Evolutionary conservation across 1,140 invertebrate genomes (phyloP), one percentile per base, ranked within the genome.

Genomic region (Gonioctena quinquepunctata): DNA sequence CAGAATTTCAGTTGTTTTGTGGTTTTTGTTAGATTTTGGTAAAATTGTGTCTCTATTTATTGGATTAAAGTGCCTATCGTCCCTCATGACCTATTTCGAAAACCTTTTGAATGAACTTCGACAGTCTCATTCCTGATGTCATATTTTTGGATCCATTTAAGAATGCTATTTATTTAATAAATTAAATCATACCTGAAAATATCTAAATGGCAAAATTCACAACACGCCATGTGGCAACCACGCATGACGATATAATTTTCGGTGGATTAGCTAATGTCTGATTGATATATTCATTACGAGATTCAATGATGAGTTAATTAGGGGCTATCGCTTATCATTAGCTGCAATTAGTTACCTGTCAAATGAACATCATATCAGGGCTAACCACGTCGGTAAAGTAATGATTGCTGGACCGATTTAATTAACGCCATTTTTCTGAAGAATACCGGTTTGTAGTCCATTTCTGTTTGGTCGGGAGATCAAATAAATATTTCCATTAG

Each of bases 271-370:
- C 60, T 62, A 62, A 62, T 62, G 19, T 62, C 60, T 62, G 60
- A 62, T 62, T 62, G 60, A 62, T 62, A 62, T 62, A 62, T 63
- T 61, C 61, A 72, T 66, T 59, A 61, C 18, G 50, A 48, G 18
- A 22, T 16, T 19, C 56, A 25, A 13, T 61, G 66, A 68, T 27
- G 66, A 68, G 26, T 42, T 61, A 68, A 61, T 68, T 68, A 68
- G 11, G 6, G 16, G 13, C 54, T 22, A 68, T 68, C 71, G 33
- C 33, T 69, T 69, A 72, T 70, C 63, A 66, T 74, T 65, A 60
- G 13, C 60, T 49, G 57, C 66, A 66, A 71, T 74, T 74, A 72
- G 70, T 72, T 62, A 74, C 61, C 42, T 65, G 70, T 62, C 70
- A 74, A 56, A 16, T 65, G 52, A 66, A 72, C 65, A 69, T 68